A percentile compares a stretch with the other conserved stretches of the same genome.
These are phyloP conservation scores for Collichthys lucidus DNA, from an alignment of 2,113 vertebrate genomes.

Conservation along the genomic window DNA sequence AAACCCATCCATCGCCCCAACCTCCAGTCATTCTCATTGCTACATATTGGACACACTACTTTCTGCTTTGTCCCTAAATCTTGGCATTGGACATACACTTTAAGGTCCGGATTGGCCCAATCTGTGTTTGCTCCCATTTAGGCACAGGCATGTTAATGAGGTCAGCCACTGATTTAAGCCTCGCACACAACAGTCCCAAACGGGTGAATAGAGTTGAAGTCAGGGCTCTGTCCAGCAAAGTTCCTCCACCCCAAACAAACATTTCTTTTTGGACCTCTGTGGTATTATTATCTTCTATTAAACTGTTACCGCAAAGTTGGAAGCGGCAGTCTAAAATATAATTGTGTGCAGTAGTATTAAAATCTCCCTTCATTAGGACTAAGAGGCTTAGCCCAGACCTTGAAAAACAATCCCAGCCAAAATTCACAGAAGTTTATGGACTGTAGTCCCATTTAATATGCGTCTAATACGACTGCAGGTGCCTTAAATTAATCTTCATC, in stretches of 20 bases:
- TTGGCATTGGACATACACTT: neutral
- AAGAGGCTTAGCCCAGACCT: neutral
- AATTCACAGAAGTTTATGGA: conserved; percentile 2
- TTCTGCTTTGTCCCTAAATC: neutral
- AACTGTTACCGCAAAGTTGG: neutral
- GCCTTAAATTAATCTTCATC: conserved; percentile 17
- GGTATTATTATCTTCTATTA: too few relatives aligned
- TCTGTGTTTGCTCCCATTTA: neutral
- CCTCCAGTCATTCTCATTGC: neutral
- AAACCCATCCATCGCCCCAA: neutral
- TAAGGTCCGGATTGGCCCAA: neutral
- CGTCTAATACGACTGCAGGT: neutral
- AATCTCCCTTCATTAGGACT: neutral
- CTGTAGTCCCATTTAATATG: neutral
- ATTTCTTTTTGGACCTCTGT: neutral
- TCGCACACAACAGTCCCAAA: conserved; percentile 5
- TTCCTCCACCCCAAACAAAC: neutral
- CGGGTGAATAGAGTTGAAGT: conserved; percentile 10
- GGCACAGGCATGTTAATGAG: neutral
- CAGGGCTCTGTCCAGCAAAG: neutral
- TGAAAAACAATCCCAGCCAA: conserved; percentile 5
- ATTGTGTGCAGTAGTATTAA: neutral
- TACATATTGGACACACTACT: neutral
- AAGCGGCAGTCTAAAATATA: too few relatives aligned
- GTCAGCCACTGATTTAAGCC: neutral